These are phyloP conservation scores for Cephalopholis sonnerati DNA, from an alignment of 2,113 vertebrate genomes.

Conservation along the genomic window DNA sequence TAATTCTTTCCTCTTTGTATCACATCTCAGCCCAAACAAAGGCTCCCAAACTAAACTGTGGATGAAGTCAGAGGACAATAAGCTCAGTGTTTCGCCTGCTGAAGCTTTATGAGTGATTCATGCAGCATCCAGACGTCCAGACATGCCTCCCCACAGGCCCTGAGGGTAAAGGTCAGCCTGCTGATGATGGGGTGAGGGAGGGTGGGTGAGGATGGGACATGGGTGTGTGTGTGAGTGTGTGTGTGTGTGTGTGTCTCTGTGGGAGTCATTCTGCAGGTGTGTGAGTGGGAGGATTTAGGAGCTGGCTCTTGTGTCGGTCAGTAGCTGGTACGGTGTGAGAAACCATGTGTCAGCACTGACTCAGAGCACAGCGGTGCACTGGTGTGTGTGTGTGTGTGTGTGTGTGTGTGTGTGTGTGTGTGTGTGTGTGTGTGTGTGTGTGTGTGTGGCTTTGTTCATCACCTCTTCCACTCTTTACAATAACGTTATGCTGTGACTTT, in stretches of 20 bases:
- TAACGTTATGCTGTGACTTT: not conserved
- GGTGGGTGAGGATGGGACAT: not conserved
- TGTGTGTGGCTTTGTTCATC: not conserved
- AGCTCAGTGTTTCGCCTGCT: slow-evolving; percentile 55
- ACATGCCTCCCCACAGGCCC: slow-evolving; percentile 64
- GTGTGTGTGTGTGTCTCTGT: slow-evolving; percentile 11
- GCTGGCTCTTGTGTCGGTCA: slow-evolving; percentile 35
- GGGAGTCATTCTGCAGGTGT: slow-evolving; percentile 62
- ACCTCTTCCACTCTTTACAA: not conserved
- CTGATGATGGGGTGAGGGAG: slow-evolving; percentile 38
- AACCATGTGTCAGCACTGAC: slow-evolving; percentile 24
- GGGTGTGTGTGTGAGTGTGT: not conserved
- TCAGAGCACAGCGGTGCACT: not conserved
- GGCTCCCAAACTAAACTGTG: slow-evolving; percentile 35
- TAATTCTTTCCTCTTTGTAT: slow-evolving; percentile 32
- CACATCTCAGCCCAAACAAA: slow-evolving; percentile 51
- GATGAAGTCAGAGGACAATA: slow-evolving; percentile 58
- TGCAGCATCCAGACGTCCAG: slow-evolving; percentile 68
- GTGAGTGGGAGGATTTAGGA: slow-evolving; percentile 47
- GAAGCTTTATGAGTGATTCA: slow-evolving; percentile 64
- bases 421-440: not conserved
- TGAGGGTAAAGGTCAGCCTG: slow-evolving; percentile 46
- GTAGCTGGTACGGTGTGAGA: slow-evolving; percentile 38
- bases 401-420: not conserved
- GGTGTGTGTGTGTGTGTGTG: not conserved